phyloP scores from a whole-genome alignment of 2,888 invertebrate genomes.

The Strigamia maritima region DNA sequence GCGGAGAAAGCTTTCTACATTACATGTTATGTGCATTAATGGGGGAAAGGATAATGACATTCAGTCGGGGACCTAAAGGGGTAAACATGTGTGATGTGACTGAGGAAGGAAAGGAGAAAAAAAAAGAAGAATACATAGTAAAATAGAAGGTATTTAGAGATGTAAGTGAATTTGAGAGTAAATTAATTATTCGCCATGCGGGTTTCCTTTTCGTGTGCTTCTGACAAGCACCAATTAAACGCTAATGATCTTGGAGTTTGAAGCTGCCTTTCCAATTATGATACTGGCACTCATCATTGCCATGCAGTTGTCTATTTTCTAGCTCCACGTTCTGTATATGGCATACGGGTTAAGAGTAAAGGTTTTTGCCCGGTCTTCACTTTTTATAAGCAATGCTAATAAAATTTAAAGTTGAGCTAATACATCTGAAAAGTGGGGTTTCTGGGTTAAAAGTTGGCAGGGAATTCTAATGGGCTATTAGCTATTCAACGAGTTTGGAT shows the following conservation, averaged over 20 bases:
- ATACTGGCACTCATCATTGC: conserved; percentile 23
- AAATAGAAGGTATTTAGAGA: not conserved
- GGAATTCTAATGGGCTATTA: too few relatives aligned
- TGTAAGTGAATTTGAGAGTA: conserved; percentile 38
- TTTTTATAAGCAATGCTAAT: not conserved
- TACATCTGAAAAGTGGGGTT: too few relatives aligned
- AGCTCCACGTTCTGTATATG: not conserved
- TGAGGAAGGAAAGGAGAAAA: not conserved
- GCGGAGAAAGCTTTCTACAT: not conserved
- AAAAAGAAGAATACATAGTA: not conserved
- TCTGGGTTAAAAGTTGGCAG: too few relatives aligned
- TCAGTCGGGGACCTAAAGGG: conserved; percentile 4
- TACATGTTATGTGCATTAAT: not conserved
- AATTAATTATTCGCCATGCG: conserved; percentile 39
- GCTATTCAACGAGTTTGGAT: too few relatives aligned
- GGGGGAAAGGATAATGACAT: not conserved
- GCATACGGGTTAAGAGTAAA: not conserved
- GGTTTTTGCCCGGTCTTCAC: not conserved
- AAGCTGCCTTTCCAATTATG: conserved; percentile 33
- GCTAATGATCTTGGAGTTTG: conserved; percentile 32
- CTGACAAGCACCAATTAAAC: conserved; percentile 36
- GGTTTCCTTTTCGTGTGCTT: not conserved
- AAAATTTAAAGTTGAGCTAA: too few relatives aligned
- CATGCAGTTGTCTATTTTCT: not conserved
- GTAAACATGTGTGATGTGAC: not conserved